These are phyloP conservation scores for Motacilla tschutschensis DNA, from an alignment of 2,113 vertebrate genomes.

Conservation along the genomic window DNA sequence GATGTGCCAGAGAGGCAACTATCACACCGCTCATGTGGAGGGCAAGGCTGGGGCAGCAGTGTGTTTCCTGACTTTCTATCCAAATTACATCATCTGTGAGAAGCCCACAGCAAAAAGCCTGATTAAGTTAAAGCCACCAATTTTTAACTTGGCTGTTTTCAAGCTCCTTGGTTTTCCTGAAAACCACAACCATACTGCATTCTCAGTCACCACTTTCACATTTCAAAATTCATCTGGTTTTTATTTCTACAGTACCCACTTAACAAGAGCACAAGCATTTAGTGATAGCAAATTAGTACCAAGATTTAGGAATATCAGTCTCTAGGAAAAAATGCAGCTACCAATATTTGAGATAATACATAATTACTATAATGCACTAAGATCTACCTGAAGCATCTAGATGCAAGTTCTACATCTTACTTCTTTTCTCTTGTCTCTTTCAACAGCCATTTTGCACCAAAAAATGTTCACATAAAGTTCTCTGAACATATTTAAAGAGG, in stretches of 20 bases:
- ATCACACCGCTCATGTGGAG: accelerated
- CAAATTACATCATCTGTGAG: accelerated
- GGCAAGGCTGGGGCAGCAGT: accelerated
- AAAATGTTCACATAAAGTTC: neutral
- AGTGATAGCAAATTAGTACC: neutral
- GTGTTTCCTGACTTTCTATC: neutral
- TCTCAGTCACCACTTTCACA: neutral
- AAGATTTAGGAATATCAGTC: neutral
- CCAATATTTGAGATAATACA: neutral
- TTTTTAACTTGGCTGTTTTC: neutral
- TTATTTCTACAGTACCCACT: neutral
- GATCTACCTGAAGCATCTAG: neutral
- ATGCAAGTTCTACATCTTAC: neutral
- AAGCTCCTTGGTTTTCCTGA: neutral
- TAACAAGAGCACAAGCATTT: neutral
- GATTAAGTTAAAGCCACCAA: neutral
- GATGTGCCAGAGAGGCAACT: neutral
- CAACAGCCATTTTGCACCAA: neutral
- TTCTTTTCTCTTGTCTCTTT: neutral
- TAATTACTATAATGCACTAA: neutral
- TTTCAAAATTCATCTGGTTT: neutral
- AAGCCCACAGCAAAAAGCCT: neutral
- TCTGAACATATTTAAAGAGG: neutral
- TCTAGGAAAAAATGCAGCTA: neutral
- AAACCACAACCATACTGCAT: accelerated